Conservation (phyloP, 2,113 vertebrate species). For the Platichthys flesus region DNA sequence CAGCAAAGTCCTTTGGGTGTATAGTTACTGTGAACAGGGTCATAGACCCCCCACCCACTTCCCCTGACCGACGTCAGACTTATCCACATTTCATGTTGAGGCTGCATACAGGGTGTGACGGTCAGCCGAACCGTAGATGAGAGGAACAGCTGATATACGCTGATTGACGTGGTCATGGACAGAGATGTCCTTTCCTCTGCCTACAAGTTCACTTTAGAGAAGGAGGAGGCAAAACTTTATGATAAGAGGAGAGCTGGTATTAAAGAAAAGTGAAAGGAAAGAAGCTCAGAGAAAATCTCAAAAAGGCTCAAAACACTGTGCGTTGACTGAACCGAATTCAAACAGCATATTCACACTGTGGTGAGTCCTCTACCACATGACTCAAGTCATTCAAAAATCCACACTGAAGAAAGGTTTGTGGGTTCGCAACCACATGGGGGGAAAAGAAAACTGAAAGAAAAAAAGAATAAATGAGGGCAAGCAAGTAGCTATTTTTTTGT, state of each 20-base stretch:
- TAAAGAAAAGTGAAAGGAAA: constrained; percentile 18
- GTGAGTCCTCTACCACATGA: not conserved
- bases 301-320: not conserved
- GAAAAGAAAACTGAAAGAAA: not conserved
- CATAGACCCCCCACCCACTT: constrained; percentile 17
- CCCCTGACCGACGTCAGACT: constrained; percentile 41
- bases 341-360: not conserved
- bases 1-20: constrained; percentile 68
- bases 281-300: constrained; percentile 22
- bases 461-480: not conserved
- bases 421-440: no score
- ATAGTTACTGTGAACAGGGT: constrained; percentile 67
- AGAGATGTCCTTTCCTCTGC: constrained; percentile 45
- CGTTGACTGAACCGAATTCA: constrained; percentile 12
- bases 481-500: not conserved
- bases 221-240: constrained; percentile 18
- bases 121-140: constrained; percentile 45
- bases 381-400: not conserved
- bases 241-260: not conserved
- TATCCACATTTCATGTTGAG: constrained; percentile 47
- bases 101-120: constrained; percentile 42
- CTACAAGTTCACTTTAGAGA: constrained; percentile 24
- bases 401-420: no score
- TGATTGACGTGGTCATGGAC: constrained; percentile 49
- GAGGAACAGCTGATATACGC: constrained; percentile 69